Evolutionary conservation across 1,140 invertebrate genomes (phyloP), one percentile per base, ranked within the genome.

Genomic region (Scaptodrosophila lebanonensis): DNA sequence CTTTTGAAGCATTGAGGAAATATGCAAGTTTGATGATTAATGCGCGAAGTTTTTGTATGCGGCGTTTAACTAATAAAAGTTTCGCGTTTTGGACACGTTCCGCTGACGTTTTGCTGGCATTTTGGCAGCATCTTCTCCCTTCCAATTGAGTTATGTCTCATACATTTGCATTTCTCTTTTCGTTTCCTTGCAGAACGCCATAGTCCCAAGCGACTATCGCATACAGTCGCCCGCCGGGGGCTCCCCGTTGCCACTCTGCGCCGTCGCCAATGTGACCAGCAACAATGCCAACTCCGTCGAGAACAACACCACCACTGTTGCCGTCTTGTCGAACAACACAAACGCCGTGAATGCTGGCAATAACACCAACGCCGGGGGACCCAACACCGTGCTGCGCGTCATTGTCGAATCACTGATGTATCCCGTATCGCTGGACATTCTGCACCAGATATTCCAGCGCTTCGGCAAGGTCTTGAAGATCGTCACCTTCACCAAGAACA

Each of bases 401-500:
- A 98, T 99, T 87, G 93, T 99, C 66, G 98, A 99, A 88, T 97
- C 99, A 88, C 95, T 99, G 93, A 90, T 99, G 53, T 99, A 99
- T 88, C 97, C 97, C 8, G 97, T 99, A 61, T 97, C 97, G 25
- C 91, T 99, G 72, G 98, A 99, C 86, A 95, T 98, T 42, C 91
- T 99, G 52, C 94, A 98, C 89, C 93, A 98, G 91, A 97, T 99
- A 85, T 99, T 99, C 90, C 96, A 97, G 71, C 93, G 97, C 64
- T 98, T 96, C 87, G 98, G 98, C 67, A 98, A 98, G 89, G 97
- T 99, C 76, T 90, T 98, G 68, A 98, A 99, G 89, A 99, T 99
- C 77, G 98, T 99, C 84, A 99, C 98, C 64, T 99, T 99, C 90
- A 99, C 96, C 71, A 99, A 99, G 91, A 99, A 99, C 88, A 97